Percentiles rank a stretch among this genome's conserved stretches.
phyloP scores from a whole-genome alignment of 2,888 invertebrate genomes.

The Mimas tiliae region DNA sequence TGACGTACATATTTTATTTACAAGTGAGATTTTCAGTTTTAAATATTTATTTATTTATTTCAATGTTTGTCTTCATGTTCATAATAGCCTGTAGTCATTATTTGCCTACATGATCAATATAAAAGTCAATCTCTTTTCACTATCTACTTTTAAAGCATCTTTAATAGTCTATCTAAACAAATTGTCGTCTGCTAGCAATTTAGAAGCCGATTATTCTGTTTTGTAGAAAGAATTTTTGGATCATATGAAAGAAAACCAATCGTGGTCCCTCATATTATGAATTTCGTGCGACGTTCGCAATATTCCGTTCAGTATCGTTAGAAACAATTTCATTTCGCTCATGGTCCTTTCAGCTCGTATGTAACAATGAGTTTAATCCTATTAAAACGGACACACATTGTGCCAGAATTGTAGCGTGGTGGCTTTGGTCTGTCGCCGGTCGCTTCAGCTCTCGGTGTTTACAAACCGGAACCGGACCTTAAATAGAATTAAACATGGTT shows the following conservation, averaged over 20 bases:
- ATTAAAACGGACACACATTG: constrained; percentile 82
- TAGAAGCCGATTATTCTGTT: constrained; percentile 4
- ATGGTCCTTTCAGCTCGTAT: constrained; percentile 73
- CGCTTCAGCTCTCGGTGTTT: constrained; percentile 66
- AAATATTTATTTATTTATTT: background rate
- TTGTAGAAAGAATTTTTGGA: constrained; percentile 32
- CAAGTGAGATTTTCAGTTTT: too few relatives aligned
- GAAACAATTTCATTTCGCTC: constrained; percentile 74
- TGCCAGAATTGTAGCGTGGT: constrained; percentile 79
- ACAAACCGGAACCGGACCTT: constrained; percentile 81
- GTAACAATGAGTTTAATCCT: constrained; percentile 83
- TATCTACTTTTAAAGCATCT: background rate
- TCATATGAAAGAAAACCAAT: constrained; percentile 37
- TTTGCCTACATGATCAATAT: background rate
- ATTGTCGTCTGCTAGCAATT: background rate
- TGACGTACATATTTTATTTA: too few relatives aligned
- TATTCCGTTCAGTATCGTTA: constrained; percentile 59
- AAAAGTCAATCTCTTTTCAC: background rate
- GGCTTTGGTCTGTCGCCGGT: constrained; percentile 81
- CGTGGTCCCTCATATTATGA: constrained; percentile 36
- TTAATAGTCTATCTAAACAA: background rate
- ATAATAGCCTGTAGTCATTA: too few relatives aligned
- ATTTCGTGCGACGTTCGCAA: constrained; percentile 44
- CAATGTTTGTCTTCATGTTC: background rate
- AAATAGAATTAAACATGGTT: constrained; percentile 83